These are phyloP conservation scores for Crossaster papposus DNA, from an alignment of 53 echinoderm and acorn worm species.

Conservation along the genomic window DNA sequence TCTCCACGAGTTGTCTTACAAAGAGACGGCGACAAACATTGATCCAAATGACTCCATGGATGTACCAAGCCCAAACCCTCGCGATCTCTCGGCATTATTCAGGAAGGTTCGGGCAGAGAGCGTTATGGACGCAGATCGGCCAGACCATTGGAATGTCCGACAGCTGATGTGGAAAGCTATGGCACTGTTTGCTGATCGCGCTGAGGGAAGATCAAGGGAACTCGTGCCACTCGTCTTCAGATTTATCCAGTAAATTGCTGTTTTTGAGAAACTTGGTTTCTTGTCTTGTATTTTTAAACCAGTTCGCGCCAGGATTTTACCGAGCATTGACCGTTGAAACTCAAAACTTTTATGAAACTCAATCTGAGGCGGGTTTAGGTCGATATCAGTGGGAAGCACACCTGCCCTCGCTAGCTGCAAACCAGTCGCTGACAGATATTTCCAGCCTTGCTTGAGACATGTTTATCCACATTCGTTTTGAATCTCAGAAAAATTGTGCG, in stretches of 20 bases:
- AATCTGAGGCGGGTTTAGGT: no score
- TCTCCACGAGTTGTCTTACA: slow-evolving; percentile 28
- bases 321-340: no score
- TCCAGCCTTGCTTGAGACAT: no score
- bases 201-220: slow-evolving; percentile 80
- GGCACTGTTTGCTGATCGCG: slow-evolving; percentile 77
- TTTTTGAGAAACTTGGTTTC: background rate
- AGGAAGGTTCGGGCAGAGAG: slow-evolving; percentile 16
- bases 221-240: slow-evolving; percentile 78
- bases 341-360: no score
- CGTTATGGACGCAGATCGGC: slow-evolving; percentile 57
- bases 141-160: slow-evolving; percentile 78
- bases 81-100: slow-evolving; percentile 58
- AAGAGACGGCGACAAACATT: background rate
- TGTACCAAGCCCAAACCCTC: background rate
- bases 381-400: no score
- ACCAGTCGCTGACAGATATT: no score
- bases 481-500: no score
- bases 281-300: background rate
- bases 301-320: no score
- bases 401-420: no score
- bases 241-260: slow-evolving; percentile 79
- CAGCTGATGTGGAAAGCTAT: slow-evolving; percentile 73
- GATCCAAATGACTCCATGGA: slow-evolving; percentile 10
- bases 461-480: no score